phyloP scores from a whole-genome alignment of 2,888 invertebrate genomes.

The Caenorhabditis becei region DNA sequence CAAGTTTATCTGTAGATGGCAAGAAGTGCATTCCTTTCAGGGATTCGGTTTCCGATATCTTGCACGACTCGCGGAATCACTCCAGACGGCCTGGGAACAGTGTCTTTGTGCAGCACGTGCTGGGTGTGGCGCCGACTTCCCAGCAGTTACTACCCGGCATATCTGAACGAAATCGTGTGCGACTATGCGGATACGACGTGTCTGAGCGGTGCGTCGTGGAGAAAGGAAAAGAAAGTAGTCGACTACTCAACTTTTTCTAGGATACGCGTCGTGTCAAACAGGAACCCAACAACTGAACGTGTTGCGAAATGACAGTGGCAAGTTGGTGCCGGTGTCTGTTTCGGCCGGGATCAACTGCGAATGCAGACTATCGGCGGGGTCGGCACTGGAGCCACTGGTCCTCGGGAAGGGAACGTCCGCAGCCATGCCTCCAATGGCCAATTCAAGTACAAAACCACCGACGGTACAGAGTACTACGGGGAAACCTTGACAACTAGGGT shows the following conservation, averaged over 20 bases:
- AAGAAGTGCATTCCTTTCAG: constrained; percentile 35
- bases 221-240: constrained; percentile 15
- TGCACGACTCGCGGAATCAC: constrained; percentile 61
- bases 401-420: constrained; percentile 48
- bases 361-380: constrained; percentile 47
- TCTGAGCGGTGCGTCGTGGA: constrained; percentile 50
- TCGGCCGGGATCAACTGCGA: constrained; percentile 62
- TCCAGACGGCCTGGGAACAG: constrained; percentile 56
- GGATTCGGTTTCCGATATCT: constrained; percentile 58
- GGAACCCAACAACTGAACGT: constrained; percentile 61
- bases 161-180: constrained; percentile 65
- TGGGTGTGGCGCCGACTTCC: constrained; percentile 67
- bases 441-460: constrained; percentile 41
- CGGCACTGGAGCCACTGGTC: constrained; percentile 43
- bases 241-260: constrained; percentile 40
- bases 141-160: constrained; percentile 62
- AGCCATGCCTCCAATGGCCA: constrained; percentile 35
- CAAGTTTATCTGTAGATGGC: background rate
- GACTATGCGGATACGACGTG: constrained; percentile 60
- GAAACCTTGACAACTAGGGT: constrained; percentile 30
- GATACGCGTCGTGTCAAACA: constrained; percentile 63
- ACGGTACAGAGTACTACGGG: constrained; percentile 19
- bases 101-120: constrained; percentile 62
- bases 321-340: constrained; percentile 50
- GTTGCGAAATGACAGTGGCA: constrained; percentile 60